Percentiles rank a stretch among this genome's conserved stretches.
phyloP scores from a whole-genome alignment of 2,888 invertebrate species.

The Cataglyphis cursor region DNA sequence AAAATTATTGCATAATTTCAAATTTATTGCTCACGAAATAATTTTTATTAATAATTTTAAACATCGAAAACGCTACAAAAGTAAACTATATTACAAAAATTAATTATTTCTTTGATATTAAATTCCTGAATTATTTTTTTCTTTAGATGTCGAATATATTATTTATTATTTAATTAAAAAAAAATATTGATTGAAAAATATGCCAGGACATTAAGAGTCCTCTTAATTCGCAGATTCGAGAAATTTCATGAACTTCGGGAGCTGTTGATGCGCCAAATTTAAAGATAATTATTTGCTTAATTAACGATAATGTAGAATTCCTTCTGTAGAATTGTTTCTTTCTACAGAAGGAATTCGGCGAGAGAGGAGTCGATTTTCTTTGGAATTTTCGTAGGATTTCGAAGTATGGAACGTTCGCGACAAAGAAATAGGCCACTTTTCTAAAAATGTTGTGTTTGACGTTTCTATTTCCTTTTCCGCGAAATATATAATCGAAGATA shows the following conservation, averaged over 20 bases:
- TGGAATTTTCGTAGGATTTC: background rate
- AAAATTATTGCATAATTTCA: too few relatives aligned
- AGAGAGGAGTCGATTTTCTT: background rate
- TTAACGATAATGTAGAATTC: background rate
- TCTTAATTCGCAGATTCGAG: background rate
- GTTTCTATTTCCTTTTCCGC: constrained; percentile 17
- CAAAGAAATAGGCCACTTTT: background rate
- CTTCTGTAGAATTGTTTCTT: background rate
- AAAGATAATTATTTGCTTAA: constrained; percentile 13
- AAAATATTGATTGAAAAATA: background rate
- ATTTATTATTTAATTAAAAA: background rate
- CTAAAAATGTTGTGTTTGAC: constrained; percentile 4
- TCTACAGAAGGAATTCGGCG: background rate
- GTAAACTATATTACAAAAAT: background rate
- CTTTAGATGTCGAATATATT: background rate
- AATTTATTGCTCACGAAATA: too few relatives aligned
- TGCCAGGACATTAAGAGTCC: background rate
- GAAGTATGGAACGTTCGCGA: background rate
- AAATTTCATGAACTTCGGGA: background rate
- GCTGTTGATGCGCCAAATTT: background rate
- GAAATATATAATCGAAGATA: background rate
- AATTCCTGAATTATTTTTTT: background rate
- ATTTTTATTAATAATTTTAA: background rate
- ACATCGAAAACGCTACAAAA: background rate
- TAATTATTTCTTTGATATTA: background rate